phyloP scores from a whole-genome alignment of 2,113 vertebrate genomes.

The Paratilapia polleni region DNA sequence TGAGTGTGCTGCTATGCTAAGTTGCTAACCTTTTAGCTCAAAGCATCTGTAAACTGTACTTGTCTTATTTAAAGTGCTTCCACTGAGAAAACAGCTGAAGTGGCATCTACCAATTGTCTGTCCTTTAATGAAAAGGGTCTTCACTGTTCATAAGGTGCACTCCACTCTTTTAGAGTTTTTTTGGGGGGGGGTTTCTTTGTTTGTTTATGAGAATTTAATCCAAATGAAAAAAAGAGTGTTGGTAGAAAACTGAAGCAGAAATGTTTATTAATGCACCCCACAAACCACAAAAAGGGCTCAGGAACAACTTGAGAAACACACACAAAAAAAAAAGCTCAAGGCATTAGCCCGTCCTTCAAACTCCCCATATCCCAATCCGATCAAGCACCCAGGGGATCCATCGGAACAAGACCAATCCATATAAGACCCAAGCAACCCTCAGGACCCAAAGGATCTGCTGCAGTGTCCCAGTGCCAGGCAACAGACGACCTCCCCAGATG shows the following conservation, averaged over 20 bases:
- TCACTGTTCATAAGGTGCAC: too few relatives aligned
- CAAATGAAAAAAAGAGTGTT: fast-evolving
- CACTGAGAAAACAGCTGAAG: background rate
- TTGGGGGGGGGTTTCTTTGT: background rate
- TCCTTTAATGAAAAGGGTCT: background rate
- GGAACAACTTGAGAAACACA: too few relatives aligned
- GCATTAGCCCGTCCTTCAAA: too few relatives aligned
- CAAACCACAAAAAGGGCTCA: too few relatives aligned
- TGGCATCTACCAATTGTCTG: too few relatives aligned
- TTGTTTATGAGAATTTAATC: background rate
- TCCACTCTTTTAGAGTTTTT: background rate
- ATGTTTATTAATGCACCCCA: too few relatives aligned
- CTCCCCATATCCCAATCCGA: too few relatives aligned
- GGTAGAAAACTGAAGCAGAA: fast-evolving
- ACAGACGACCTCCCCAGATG: background rate
- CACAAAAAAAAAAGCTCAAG: too few relatives aligned
- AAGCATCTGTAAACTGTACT: background rate
- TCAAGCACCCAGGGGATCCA: too few relatives aligned
- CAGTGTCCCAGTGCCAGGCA: background rate
- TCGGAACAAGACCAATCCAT: too few relatives aligned
- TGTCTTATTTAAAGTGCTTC: background rate
- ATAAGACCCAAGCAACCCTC: background rate
- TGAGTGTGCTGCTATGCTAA: background rate
- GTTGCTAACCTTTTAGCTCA: background rate
- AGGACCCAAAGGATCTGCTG: background rate